phyloP scores from a whole-genome alignment of 2,888 invertebrate genomes.

The Cryptops parisi region DNA sequence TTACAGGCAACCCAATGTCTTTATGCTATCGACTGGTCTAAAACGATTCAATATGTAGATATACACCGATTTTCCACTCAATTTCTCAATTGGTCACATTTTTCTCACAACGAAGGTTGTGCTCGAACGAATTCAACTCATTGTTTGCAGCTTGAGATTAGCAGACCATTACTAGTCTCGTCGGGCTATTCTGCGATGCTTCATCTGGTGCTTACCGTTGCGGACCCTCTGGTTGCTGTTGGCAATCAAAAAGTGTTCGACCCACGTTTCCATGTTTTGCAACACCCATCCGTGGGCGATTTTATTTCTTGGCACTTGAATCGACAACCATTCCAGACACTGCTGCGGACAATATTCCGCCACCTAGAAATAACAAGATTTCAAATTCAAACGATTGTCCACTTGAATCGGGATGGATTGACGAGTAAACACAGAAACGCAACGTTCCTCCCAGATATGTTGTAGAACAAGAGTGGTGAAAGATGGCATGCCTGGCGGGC shows the following conservation, averaged over 20 bases:
- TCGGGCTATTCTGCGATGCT: no score
- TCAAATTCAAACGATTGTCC: no score
- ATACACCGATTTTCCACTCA: no score
- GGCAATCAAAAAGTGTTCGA: conserved; percentile 73
- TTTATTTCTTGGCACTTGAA: conserved; percentile 58
- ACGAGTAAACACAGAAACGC: not conserved
- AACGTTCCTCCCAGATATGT: conserved; percentile 56
- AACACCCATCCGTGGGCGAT: conserved; percentile 81
- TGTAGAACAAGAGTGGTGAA: conserved; percentile 79
- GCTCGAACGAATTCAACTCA: no score
- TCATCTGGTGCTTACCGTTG: conserved; percentile 43
- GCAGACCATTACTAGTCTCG: no score
- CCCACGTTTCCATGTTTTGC: conserved; percentile 81
- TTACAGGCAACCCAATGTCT: no score
- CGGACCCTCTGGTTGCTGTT: conserved; percentile 74
- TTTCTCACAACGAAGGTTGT: no score
- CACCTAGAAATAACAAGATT: conserved; percentile 23
- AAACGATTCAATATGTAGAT: no score
- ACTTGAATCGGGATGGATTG: no score
- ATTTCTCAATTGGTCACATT: no score
- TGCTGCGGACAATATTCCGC: conserved; percentile 83
- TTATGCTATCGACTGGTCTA: no score
- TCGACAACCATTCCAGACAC: conserved; percentile 71
- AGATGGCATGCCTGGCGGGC: conserved; percentile 67
- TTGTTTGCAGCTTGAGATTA: no score